These are phyloP conservation scores for Cyclargus thomasi DNA, from an alignment of 1,140 invertebrate genomes.

Conservation along the genomic window DNA sequence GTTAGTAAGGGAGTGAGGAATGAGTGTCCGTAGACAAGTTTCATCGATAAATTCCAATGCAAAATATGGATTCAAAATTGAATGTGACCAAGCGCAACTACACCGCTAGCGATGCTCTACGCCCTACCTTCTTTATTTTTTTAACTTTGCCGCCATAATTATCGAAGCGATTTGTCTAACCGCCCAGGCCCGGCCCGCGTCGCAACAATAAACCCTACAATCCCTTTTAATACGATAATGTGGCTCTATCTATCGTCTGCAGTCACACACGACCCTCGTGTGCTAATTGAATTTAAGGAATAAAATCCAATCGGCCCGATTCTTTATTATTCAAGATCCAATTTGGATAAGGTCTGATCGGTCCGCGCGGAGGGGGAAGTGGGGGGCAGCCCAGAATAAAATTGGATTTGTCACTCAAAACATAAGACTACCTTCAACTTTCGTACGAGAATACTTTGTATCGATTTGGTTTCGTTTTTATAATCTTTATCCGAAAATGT, in stretches of 20 bases:
- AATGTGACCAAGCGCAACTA: too few species aligned
- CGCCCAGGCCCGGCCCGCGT: conserved; percentile 21
- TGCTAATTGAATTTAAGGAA: conserved; percentile 77
- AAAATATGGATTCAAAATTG: too few species aligned
- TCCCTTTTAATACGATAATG: conserved; percentile 71
- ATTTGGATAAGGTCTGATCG: conserved; percentile 76
- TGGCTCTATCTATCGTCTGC: conserved; percentile 70
- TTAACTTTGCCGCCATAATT: too few species aligned
- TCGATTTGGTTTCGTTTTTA: conserved; percentile 21
- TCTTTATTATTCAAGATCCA: conserved; percentile 78
- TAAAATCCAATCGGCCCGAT: conserved; percentile 77
- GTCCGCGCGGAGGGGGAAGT: conserved; percentile 57
- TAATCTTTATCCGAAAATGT: background rate
- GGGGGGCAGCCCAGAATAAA: conserved; percentile 72
- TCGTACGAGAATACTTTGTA: conserved; percentile 50
- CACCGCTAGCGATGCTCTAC: too few species aligned
- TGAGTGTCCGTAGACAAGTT: too few species aligned
- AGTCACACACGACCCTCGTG: conserved; percentile 68
- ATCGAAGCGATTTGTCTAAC: too few species aligned
- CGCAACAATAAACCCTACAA: conserved; percentile 43
- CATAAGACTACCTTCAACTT: conserved; percentile 67
- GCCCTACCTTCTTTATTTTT: too few species aligned
- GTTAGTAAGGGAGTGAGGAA: conserved; percentile 16
- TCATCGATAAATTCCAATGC: too few species aligned
- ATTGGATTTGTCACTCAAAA: conserved; percentile 75